Evolutionary conservation across 2,888 invertebrate genomes (phyloP).

Genomic region (Hofmannophila pseudospretella): DNA sequence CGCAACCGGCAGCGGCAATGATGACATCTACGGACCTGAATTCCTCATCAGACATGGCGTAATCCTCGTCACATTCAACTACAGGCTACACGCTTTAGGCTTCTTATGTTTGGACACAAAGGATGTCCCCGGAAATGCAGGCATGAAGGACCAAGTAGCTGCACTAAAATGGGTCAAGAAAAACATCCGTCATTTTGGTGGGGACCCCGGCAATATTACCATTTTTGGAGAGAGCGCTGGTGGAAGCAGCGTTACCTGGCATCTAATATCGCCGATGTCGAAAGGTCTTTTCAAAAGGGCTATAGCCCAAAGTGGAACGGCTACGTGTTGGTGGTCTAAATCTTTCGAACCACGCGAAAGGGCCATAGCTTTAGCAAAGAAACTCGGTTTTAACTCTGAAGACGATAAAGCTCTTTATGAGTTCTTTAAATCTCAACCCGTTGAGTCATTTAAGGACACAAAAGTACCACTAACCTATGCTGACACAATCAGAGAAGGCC

Average conservation of each 20-base stretch:
- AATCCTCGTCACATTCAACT: conserved; percentile 37
- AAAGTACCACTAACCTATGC: conserved; percentile 20
- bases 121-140: conserved; percentile 40
- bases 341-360: conserved; percentile 60
- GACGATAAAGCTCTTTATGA: conserved; percentile 26
- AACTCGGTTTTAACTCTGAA: conserved; percentile 32
- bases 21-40: conserved; percentile 30
- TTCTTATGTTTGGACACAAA: conserved; percentile 34
- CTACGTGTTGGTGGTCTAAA: conserved; percentile 76
- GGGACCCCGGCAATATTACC: conserved; percentile 39
- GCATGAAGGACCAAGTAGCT: conserved; percentile 42
- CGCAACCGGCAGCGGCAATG: conserved; percentile 31
- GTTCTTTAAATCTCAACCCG: conserved; percentile 31
- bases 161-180: conserved; percentile 39
- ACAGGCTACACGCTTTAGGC: conserved; percentile 35
- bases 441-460: conserved; percentile 17
- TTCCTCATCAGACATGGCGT: conserved; percentile 32
- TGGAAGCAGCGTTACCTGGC: conserved; percentile 30
- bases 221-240: conserved; percentile 50
- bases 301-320: conserved; percentile 83
- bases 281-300: conserved; percentile 49
- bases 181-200: conserved; percentile 40
- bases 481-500: conserved; percentile 13
- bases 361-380: conserved; percentile 32
- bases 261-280: conserved; percentile 45